A percentile compares a stretch with the other conserved stretches of the same genome.
Conservation (phyloP, 2,113 vertebrate species). For the Fregata magnificens region DNA sequence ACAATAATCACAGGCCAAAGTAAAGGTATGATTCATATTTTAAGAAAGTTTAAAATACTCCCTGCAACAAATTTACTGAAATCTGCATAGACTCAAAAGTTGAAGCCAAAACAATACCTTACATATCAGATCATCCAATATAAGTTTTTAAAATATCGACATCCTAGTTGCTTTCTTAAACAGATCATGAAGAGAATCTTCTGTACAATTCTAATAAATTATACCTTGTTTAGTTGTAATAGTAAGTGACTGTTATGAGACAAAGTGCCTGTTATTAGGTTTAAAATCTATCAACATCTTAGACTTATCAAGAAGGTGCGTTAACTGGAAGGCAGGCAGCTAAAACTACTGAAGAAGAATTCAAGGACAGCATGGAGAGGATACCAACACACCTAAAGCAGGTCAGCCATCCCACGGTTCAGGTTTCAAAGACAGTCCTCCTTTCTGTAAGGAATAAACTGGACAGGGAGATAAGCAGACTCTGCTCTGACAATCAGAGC, state of each 20-base stretch:
- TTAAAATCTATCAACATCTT: not conserved
- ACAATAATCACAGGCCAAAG: not conserved
- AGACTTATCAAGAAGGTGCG: not conserved
- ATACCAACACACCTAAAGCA: not conserved
- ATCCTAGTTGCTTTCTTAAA: not conserved
- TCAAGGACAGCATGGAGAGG: not conserved
- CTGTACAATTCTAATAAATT: not conserved
- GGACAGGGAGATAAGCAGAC: not conserved
- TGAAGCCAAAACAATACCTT: not conserved
- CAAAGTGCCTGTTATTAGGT: not conserved
- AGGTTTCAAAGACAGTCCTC: not conserved
- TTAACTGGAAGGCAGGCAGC: not conserved
- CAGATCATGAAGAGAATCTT: not conserved
- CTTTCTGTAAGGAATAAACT: not conserved
- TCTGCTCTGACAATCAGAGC: not conserved
- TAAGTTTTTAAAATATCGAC: not conserved
- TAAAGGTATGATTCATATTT: not conserved
- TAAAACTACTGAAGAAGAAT: not conserved
- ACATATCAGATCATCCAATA: fast-evolving
- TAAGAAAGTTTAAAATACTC: not conserved
- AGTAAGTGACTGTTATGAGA: not conserved
- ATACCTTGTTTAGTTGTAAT: not conserved
- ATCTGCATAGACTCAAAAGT: not conserved
- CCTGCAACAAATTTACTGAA: not conserved
- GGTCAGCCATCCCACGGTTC: not conserved